A percentile compares a stretch with the other conserved stretches of the same genome.
Evolutionary conservation across 2,113 vertebrate species (phyloP).

Genomic region (Vimba vimba): DNA sequence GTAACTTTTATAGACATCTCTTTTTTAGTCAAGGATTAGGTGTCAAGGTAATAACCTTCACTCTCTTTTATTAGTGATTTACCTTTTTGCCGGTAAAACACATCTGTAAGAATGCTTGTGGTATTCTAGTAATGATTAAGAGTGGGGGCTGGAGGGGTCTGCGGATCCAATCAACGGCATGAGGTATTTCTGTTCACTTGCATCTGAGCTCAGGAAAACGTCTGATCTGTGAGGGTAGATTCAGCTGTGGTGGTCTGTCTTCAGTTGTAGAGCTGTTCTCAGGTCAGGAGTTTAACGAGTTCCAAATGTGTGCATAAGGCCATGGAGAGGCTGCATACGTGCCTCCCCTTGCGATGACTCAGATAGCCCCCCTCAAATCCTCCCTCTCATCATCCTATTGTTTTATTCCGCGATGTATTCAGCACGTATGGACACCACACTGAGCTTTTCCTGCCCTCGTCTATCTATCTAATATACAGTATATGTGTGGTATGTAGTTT

Average conservation of each 20-base stretch:
- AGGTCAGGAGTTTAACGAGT: constrained; percentile 72
- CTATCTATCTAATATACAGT: background rate
- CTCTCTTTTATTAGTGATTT: background rate
- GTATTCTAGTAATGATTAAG: constrained; percentile 20
- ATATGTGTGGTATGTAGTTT: background rate
- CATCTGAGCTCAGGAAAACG: constrained; percentile 36
- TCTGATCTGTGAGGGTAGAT: constrained; percentile 52
- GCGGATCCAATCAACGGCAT: background rate
- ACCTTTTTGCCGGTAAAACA: background rate
- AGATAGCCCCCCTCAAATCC: constrained; percentile 41
- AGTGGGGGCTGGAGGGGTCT: background rate
- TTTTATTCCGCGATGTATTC: constrained; percentile 62
- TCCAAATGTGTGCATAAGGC: constrained; percentile 66
- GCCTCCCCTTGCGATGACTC: constrained; percentile 60
- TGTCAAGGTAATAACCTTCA: background rate
- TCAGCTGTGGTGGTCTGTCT: constrained; percentile 54
- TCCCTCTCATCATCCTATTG: constrained; percentile 66
- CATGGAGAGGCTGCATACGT: constrained; percentile 61
- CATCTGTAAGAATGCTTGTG: background rate
- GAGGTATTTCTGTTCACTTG: constrained; percentile 1
- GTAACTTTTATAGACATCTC: background rate
- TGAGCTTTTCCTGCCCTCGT: constrained; percentile 46
- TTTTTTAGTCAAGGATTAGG: background rate
- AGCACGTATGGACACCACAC: constrained; percentile 64
- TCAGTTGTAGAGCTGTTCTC: constrained; percentile 53